Percentiles rank a stretch among this genome's conserved stretches.
Conservation (phyloP, 1,140 invertebrate species). For the Brachionus calyciflorus region DNA sequence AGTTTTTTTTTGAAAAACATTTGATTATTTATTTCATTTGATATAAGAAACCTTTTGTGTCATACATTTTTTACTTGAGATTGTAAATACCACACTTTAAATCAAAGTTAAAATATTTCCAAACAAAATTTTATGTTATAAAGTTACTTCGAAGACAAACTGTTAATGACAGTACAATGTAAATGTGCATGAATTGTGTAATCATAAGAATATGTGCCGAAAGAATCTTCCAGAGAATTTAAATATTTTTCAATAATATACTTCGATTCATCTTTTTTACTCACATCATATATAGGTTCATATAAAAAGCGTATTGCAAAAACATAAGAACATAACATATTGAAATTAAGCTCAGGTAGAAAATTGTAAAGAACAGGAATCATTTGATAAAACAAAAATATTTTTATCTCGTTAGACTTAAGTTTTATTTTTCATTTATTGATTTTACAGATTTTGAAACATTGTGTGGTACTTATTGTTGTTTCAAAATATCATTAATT, state of each 20-base stretch:
- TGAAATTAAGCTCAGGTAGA: neutral
- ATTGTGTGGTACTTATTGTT: neutral
- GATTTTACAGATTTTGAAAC: neutral
- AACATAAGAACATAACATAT: neutral
- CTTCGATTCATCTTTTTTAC: neutral
- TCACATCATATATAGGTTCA: neutral
- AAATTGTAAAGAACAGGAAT: neutral
- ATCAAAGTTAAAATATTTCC: too few relatives aligned
- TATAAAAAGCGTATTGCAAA: neutral
- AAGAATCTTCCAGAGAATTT: neutral
- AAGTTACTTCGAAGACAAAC: constrained; percentile 28
- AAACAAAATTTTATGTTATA: too few relatives aligned
- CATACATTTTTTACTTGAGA: neutral
- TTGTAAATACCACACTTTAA: neutral
- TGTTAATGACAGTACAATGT: neutral
- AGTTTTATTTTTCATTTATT: neutral
- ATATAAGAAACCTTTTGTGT: neutral
- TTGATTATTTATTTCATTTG: neutral
- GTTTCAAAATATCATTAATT: neutral
- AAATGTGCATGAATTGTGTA: constrained; percentile 3
- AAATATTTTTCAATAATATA: neutral
- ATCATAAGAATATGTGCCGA: constrained; percentile 1
- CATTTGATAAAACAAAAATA: neutral
- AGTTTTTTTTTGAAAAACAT: neutral
- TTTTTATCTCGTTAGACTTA: neutral